Conservation (phyloP, 2,888 invertebrate species). For the Hyposoter dolosus region DNA sequence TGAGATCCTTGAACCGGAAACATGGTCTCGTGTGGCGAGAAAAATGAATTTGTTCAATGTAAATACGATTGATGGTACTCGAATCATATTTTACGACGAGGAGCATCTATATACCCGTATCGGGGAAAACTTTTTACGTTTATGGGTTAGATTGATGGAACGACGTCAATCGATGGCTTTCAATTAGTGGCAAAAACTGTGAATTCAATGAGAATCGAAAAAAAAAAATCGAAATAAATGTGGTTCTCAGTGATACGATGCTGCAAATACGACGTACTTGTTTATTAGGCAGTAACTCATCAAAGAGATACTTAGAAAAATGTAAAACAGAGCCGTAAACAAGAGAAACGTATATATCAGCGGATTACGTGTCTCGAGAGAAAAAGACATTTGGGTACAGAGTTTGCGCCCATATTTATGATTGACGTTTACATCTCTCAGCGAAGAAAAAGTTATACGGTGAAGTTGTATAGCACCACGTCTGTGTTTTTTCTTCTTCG, state of each 20-base stretch:
- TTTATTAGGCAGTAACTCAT: constrained; percentile 9
- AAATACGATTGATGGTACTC: constrained; percentile 22
- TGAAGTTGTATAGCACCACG: background rate
- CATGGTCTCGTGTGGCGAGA: constrained; percentile 16
- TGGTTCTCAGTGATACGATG: background rate
- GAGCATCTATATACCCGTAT: background rate
- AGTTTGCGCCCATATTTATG: constrained; percentile 14
- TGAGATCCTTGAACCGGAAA: constrained; percentile 39
- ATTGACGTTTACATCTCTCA: constrained; percentile 39
- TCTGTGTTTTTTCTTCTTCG: background rate
- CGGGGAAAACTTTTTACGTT: background rate
- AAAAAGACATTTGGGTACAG: constrained; percentile 28
- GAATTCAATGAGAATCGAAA: background rate
- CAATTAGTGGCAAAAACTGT: background rate
- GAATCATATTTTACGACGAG: constrained; percentile 3
- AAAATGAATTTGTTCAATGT: constrained; percentile 37
- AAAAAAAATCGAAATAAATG: background rate
- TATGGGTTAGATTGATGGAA: background rate
- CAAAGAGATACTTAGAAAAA: constrained; percentile 10
- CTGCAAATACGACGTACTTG: background rate
- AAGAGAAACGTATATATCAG: background rate
- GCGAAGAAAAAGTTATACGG: background rate
- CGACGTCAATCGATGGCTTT: background rate
- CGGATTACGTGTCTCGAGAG: background rate
- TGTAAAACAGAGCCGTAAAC: constrained; percentile 26